phyloP scores from a whole-genome alignment of 1,140 invertebrate genomes.

The Drosophila lacertosa region DNA sequence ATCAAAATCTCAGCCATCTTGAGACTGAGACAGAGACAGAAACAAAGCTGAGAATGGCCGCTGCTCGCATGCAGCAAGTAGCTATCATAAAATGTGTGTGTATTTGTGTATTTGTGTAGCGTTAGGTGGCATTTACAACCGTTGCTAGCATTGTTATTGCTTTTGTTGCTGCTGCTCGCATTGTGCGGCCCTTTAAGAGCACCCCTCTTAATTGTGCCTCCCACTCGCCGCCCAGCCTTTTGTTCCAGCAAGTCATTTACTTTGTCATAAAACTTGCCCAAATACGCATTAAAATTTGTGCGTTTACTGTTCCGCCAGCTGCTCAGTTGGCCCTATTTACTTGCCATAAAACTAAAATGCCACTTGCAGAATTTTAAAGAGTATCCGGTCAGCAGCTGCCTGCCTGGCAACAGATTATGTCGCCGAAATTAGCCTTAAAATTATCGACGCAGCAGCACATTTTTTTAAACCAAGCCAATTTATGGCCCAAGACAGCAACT shows the following conservation, averaged over 20 bases:
- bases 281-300: slow-evolving; percentile 50
- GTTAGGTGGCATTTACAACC: slow-evolving; percentile 40
- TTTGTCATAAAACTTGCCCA: slow-evolving; percentile 56
- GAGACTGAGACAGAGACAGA: slow-evolving; percentile 30
- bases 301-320: slow-evolving; percentile 45
- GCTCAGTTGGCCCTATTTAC: slow-evolving; percentile 27
- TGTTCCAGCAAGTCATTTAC: slow-evolving; percentile 50
- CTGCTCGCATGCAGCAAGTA: slow-evolving; percentile 50
- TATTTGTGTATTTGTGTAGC: neutral
- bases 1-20: slow-evolving; percentile 58
- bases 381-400: slow-evolving; percentile 30
- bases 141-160: slow-evolving; percentile 37
- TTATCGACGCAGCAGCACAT: neutral
- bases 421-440: slow-evolving; percentile 2
- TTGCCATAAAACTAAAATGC: slow-evolving; percentile 46
- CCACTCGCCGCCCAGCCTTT: slow-evolving; percentile 5
- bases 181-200: slow-evolving; percentile 38
- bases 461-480: neutral
- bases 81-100: slow-evolving; percentile 46
- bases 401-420: slow-evolving; percentile 20
- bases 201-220: slow-evolving; percentile 48
- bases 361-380: slow-evolving; percentile 38
- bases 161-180: slow-evolving; percentile 9
- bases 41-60: slow-evolving; percentile 25
- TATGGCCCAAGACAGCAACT: neutral